Conservation (phyloP, 2,797 vertebrate genomes). For the Lophotriccus pileatus region DNA sequence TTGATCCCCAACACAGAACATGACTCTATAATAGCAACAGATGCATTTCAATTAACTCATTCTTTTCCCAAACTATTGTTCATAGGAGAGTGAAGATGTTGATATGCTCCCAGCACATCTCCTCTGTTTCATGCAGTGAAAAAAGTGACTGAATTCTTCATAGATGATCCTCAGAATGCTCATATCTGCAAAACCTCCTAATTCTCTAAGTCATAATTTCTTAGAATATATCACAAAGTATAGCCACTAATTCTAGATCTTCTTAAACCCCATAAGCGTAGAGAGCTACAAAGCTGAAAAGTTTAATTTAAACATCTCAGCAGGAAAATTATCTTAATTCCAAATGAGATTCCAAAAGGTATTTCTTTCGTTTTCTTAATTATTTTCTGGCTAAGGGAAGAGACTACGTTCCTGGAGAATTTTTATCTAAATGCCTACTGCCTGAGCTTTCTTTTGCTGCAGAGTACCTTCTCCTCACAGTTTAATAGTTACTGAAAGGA, state of each 20-base stretch:
- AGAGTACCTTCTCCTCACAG: not conserved
- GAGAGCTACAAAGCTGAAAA: not conserved
- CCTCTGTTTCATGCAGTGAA: not conserved
- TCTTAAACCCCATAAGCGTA: not conserved
- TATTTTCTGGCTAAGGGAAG: not conserved
- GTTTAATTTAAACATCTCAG: not conserved
- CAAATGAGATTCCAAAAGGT: not conserved
- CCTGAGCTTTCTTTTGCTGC: not conserved
- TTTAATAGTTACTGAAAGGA: not conserved
- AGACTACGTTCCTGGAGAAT: not conserved
- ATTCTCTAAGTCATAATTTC: not conserved
- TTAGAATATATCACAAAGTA: not conserved
- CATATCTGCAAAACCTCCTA: not conserved
- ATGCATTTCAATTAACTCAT: not conserved
- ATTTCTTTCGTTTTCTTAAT: not conserved
- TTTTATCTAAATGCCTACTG: not conserved
- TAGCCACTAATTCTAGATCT: not conserved
- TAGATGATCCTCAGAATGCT: not conserved
- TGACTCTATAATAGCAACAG: not conserved
- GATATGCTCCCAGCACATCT: not conserved
- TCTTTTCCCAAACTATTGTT: not conserved
- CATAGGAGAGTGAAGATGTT: not conserved
- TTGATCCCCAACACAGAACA: not conserved
- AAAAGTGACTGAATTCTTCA: not conserved
- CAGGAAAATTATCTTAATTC: slow-evolving; percentile 10